These are phyloP conservation scores for Megalonaias nervosa DNA, from an alignment of 1,140 invertebrate genomes.

Conservation along the genomic window DNA sequence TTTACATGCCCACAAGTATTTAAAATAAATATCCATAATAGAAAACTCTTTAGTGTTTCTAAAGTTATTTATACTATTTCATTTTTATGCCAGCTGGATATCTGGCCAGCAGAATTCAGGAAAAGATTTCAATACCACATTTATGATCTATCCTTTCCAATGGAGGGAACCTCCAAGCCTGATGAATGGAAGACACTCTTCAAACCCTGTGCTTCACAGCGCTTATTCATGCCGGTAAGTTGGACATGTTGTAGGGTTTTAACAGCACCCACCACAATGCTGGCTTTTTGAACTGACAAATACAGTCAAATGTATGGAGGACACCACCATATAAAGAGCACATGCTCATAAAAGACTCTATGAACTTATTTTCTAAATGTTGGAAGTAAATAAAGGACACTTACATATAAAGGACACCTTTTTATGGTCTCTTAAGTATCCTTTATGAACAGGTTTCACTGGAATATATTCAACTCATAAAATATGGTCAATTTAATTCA, in stretches of 20 bases:
- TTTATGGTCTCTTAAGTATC: no score
- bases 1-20: no score
- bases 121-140: conserved; percentile 82
- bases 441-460: no score
- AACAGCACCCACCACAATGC: background rate
- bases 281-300: no score
- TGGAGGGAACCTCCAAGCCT: conserved; percentile 76
- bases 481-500: no score
- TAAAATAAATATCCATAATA: no score
- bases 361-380: background rate
- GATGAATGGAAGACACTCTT: conserved; percentile 89
- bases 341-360: background rate
- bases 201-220: conserved; percentile 92
- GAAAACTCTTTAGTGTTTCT: background rate
- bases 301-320: no score
- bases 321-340: no score
- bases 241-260: background rate
- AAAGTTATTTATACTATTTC: background rate
- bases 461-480: no score
- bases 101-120: conserved; percentile 80
- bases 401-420: no score
- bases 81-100: conserved; percentile 71
- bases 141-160: conserved; percentile 84
- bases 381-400: no score
- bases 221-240: conserved; percentile 92